Evolutionary conservation across 2,888 invertebrate genomes (phyloP), one percentile per base, ranked within the genome.

Genomic region (Lagria hirta): DNA sequence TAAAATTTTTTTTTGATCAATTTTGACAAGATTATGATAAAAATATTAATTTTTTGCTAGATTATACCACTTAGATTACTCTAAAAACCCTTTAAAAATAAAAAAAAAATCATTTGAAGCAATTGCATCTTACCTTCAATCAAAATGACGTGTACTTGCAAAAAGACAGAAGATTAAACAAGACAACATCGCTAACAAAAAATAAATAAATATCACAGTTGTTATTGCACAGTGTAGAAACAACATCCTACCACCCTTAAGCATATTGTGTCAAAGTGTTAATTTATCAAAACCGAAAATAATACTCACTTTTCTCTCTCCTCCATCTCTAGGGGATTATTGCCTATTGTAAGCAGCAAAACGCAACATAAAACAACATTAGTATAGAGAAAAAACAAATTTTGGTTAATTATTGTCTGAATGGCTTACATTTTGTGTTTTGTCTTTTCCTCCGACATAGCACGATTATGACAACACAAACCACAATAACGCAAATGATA

Each of bases 361-460:
- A 60, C 64, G 61, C 55, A 52, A 45, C 45, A 52, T 43, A 30
- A 56, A 48, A 49, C 27, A 48, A 43, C 15, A 37, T 48, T 56
- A 50, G 26, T 23, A 32, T 32, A 23, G 7, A 16, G 11, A 33
- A 21, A 43, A 41, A 36, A 7, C 24, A 22, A 46, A 28, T 37
- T 18, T 43, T 13, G 14, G 17, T 33, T 15, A 22, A 21, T 20
- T 15, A 21, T n/a, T n/a, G n/a, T n/a, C n/a, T n/a, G n/a, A n/a
- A n/a, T n/a, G n/a, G 81, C 88, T 86, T 77, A 89, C 88, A 88
- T 82, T 88, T 88, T 58, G 84, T 84, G 57, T 82, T 82, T 35
- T 84, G 83, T 60, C 89, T 79, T 76, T 88, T 86, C 58, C 88
- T 80, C 57, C 90, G 78, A 70, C 92, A 93, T 59, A 92, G 82